Base-by-base conservation (phyloP, 2,113 vertebrate species). In the Lathamus discolor region DNA sequence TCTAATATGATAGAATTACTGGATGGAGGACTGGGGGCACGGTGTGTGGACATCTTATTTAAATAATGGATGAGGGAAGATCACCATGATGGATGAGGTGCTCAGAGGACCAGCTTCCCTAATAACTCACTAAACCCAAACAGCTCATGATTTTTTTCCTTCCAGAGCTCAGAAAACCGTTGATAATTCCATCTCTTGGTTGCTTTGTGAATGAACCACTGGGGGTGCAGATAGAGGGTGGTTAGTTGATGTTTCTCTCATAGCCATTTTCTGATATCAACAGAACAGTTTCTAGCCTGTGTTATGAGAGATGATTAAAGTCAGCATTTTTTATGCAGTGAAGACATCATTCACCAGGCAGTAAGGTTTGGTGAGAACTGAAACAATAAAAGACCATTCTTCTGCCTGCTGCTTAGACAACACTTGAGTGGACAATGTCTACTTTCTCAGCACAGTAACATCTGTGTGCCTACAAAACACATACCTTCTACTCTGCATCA, bases 61-160 rank as follows among this genome's bases (percentile, higher is more conserved):
- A 87, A 92, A 93, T 33, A 94, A 79, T 12, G n/a, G 46, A 70
- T 90, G 83, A 90, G 74, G 77, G 35, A 81, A 95, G 52, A 75
- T 57, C 18, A 46, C 49, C 3, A 0, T 93, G 86, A 96, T 91
- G 83, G 39, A 94, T 94, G 91, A 94, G 48, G 31, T 12, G 55
- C 49, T 95, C 51, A 31, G 69, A 10, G 20, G 27, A 77, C 13
- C 55, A 31, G 15, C 63, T 88, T 87, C 66, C 70, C 77, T 81
- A 92, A 89, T 85, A 85, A 92, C 43, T 95, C 90, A 81, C 52
- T 72, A 66, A 92, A 78, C 16, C 63, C 93, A 69, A 87, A 70
- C 13, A 83, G 48, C 44, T 91, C 77, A 39, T 66, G n/a, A 52
- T 48, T 78, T 52, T 83, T 57, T 61, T 46, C 43, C 33, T 76